phyloP scores from a whole-genome alignment of 2,113 vertebrate species.

The Anser cygnoides region DNA sequence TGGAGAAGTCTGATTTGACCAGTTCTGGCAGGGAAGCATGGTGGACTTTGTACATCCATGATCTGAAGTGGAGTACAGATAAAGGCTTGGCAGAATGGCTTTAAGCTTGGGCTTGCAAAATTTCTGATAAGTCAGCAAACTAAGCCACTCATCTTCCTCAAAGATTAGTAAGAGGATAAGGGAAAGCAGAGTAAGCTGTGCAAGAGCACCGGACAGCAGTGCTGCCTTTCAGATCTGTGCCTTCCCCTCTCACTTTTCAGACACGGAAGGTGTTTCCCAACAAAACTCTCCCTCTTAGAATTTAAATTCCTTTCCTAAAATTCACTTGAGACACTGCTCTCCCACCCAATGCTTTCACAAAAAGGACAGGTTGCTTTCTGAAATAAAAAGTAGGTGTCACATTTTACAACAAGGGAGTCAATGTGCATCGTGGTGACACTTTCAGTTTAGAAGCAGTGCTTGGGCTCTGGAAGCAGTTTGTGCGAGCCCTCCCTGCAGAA shows the following conservation, averaged over 20 bases:
- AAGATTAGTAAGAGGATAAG: neutral
- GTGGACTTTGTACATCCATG: neutral
- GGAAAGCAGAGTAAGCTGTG: neutral
- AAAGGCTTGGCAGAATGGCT: neutral
- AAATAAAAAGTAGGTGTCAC: neutral
- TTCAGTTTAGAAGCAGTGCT: neutral
- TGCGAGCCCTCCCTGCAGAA: neutral
- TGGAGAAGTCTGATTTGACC: neutral
- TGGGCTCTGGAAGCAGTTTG: neutral
- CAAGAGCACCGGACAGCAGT: neutral
- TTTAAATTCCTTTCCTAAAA: neutral
- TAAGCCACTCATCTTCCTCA: neutral
- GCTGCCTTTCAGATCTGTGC: neutral
- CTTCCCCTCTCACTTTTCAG: neutral
- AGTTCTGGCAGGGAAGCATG: neutral
- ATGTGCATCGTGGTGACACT: neutral
- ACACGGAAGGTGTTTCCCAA: neutral
- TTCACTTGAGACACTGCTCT: neutral
- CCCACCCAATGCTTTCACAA: neutral
- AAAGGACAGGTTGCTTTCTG: neutral
- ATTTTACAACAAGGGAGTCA: neutral
- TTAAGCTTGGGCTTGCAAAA: neutral
- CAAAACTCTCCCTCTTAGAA: neutral
- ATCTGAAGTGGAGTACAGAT: neutral
- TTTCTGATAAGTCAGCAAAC: neutral